Percentiles rank a stretch among this genome's conserved stretches.
phyloP scores from a whole-genome alignment of 2,888 invertebrate species.

The Coelogynopora nodosa region DNA sequence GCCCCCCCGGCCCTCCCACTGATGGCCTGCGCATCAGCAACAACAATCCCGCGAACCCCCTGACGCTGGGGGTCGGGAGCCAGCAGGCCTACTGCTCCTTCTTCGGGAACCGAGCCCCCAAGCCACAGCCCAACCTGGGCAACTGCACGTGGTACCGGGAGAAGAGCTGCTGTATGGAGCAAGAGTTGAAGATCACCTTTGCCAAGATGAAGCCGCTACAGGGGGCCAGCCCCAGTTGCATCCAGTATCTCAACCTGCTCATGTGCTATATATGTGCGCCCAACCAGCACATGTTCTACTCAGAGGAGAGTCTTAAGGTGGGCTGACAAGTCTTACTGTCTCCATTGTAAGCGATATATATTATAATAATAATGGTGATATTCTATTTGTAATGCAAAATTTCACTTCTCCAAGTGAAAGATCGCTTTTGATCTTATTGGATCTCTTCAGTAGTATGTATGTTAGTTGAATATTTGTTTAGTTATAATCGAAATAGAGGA shows the following conservation, averaged over 20 bases:
- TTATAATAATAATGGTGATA: neutral
- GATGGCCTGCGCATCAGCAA: too few relatives aligned
- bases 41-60: too few relatives aligned
- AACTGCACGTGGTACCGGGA: constrained; percentile 62
- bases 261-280: constrained; percentile 63
- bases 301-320: constrained; percentile 57
- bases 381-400: neutral
- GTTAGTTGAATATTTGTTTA: too few relatives aligned
- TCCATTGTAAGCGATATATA: neutral
- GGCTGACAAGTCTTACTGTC: too few relatives aligned
- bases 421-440: too few relatives aligned
- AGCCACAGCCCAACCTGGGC: constrained; percentile 57
- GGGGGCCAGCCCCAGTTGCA: constrained; percentile 59
- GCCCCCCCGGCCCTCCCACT: too few relatives aligned
- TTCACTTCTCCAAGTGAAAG: too few relatives aligned
- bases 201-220: constrained; percentile 60
- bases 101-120: constrained; percentile 60
- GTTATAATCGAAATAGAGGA: too few relatives aligned
- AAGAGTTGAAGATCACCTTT: constrained; percentile 61
- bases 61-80: too few relatives aligned
- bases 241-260: constrained; percentile 59
- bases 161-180: constrained; percentile 60
- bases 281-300: constrained; percentile 53
- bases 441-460: too few relatives aligned
- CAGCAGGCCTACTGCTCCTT: too few relatives aligned